These are phyloP conservation scores for Drosophila subobscura DNA, from an alignment of 1,140 invertebrate species.

Conservation along the genomic window DNA sequence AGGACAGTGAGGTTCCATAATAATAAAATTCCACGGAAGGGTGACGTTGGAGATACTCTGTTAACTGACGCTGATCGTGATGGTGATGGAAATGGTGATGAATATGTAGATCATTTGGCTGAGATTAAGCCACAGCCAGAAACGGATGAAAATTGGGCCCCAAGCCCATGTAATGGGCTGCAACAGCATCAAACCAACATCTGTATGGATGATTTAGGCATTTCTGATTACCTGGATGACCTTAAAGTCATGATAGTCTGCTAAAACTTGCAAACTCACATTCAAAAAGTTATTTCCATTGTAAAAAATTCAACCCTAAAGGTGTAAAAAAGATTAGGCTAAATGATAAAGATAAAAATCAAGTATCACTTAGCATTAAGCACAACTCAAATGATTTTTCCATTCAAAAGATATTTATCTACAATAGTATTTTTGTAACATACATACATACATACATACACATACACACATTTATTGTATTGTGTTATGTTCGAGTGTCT, in stretches of 20 bases:
- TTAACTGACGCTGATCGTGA: no score
- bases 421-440: not conserved
- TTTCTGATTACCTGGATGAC: slow-evolving; percentile 37
- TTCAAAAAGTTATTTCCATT: no score
- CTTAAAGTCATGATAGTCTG: slow-evolving; percentile 50
- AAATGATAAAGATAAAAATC: no score
- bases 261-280: slow-evolving; percentile 3
- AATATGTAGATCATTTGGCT: slow-evolving; percentile 7
- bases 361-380: no score
- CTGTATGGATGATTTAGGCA: slow-evolving; percentile 36
- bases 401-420: no score
- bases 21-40: no score
- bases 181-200: slow-evolving; percentile 16
- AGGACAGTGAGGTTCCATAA: no score
- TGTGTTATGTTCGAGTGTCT: slow-evolving; percentile 1
- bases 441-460: not conserved
- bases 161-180: not conserved
- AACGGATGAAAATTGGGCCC: slow-evolving; percentile 4
- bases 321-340: no score
- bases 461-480: not conserved
- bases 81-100: no score
- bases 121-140: not conserved
- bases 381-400: no score
- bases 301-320: no score
- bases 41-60: no score